These are phyloP conservation scores for Theristicus caerulescens DNA, from an alignment of 2,113 vertebrate species.

Conservation along the genomic window DNA sequence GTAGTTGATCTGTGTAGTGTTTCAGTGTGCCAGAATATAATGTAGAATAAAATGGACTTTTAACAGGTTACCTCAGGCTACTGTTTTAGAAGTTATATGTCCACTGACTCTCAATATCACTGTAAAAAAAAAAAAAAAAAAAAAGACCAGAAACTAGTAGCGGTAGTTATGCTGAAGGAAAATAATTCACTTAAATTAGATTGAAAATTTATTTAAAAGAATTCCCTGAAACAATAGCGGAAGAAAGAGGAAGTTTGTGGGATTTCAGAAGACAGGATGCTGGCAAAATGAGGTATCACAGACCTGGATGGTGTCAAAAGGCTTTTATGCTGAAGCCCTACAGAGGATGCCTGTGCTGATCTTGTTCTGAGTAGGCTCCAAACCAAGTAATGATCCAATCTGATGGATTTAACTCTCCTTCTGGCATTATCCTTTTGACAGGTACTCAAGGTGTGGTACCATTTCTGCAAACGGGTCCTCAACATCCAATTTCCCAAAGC, in stretches of 20 bases:
- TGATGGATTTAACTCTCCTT: not conserved
- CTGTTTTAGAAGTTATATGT: not conserved
- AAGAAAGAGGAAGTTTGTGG: not conserved
- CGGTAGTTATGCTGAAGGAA: not conserved
- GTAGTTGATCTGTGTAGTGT: not conserved
- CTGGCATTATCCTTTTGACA: not conserved
- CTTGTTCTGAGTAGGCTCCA: not conserved
- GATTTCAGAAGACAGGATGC: not conserved
- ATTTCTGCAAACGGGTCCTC: not conserved
- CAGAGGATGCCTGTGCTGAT: not conserved
- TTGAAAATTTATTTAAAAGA: not conserved
- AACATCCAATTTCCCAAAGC: not conserved
- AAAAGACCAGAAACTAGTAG: not conserved
- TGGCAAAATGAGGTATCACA: not conserved
- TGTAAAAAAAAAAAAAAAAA: not conserved
- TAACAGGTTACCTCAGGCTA: not conserved
- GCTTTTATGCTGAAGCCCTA: not conserved
- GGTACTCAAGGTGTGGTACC: rapidly evolving
- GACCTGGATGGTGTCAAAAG: not conserved
- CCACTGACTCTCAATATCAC: not conserved
- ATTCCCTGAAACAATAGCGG: not conserved
- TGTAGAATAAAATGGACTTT: not conserved
- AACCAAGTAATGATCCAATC: not conserved
- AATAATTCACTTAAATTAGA: not conserved
- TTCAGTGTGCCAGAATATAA: not conserved